Base-by-base conservation (phyloP, 2,888 invertebrate genomes). In the Caenorhabditis sinica region DNA sequence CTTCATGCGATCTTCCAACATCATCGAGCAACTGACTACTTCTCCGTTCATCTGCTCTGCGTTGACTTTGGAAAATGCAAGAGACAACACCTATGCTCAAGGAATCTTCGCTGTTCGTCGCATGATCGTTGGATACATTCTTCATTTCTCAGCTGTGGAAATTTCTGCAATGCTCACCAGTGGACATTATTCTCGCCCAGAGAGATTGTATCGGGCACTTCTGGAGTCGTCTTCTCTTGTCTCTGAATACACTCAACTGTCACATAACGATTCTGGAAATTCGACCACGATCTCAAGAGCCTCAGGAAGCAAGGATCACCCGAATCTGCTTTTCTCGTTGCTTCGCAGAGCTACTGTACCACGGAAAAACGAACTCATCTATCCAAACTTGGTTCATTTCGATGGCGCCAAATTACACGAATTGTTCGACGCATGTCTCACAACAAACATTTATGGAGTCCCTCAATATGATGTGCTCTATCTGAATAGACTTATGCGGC, bases 141-240 rank as follows among this genome's bases (percentile, higher is more conserved):
- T 92, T 23, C 90, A 92, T 77, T 79, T 92, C 49, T 81, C 88
- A 9, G 92, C 92, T 11, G 79, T 92, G 11, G 92, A 92, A 84
- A 84, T 91, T 25, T 88, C 90, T 2, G 73, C 88, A 40, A 84
- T 80, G 80, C 73, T 84, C 20, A 81, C 81, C 15, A 73, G 72
- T 43, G 83, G 83, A 15, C 88, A 89, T 60, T 85, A 84, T 61
- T 74, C 85, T 0, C 63, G 75, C 13, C 89, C 89, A 0, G 82
- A 80, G n/a, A 63, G 56, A 11, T 84, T 88, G 13, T 88, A 86
- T 60, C 71, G 83, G 15, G 87, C 86, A 1, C 76, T 89, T 20
- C 73, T 89, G 8, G 89, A 89, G 49, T 77, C 74, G 2, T 84
- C 84, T 9, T n/a, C 45, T 30, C 15, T 61, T 15, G 75, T 81